Percentiles rank a stretch among this genome's conserved stretches.
Evolutionary conservation across 2,113 vertebrate species (phyloP).

Genomic region (Tichodroma muraria): DNA sequence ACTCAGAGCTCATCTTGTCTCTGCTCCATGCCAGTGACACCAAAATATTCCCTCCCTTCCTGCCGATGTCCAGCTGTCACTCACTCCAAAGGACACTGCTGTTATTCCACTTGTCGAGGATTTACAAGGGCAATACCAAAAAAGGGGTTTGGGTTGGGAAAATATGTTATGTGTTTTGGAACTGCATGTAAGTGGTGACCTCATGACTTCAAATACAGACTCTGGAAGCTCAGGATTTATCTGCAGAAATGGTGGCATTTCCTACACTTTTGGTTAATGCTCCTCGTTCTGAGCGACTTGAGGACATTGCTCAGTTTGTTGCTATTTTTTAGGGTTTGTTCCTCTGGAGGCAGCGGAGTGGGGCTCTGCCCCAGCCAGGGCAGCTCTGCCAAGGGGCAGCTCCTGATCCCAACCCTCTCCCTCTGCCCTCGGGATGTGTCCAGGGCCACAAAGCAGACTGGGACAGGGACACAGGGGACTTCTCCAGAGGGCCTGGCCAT

Average conservation of each 20-base stretch:
- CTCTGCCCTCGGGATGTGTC: not conserved
- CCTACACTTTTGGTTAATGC: not conserved
- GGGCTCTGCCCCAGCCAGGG: not conserved
- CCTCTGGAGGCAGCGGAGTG: not conserved
- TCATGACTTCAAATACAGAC: slow-evolving; percentile 46
- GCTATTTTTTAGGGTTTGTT: not conserved
- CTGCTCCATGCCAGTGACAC: not conserved
- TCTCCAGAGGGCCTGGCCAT: not conserved
- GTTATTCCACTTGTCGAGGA: slow-evolving; percentile 20
- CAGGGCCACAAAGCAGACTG: not conserved
- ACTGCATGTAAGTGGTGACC: slow-evolving; percentile 14
- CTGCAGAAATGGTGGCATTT: not conserved
- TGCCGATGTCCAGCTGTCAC: slow-evolving; percentile 11
- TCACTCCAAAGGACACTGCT: not conserved
- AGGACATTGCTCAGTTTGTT: not conserved
- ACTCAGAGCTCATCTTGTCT: not conserved
- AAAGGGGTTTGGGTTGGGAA: slow-evolving; percentile 52
- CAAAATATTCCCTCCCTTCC: not conserved
- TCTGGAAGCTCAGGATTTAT: not conserved
- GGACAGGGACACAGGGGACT: not conserved
- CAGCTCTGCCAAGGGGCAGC: not conserved
- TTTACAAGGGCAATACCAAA: slow-evolving; percentile 43
- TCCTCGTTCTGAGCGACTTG: not conserved
- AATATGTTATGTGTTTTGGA: slow-evolving; percentile 50
- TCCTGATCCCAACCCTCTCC: not conserved